phyloP scores from a whole-genome alignment of 2,888 invertebrate genomes.

The Cabera pusaria region DNA sequence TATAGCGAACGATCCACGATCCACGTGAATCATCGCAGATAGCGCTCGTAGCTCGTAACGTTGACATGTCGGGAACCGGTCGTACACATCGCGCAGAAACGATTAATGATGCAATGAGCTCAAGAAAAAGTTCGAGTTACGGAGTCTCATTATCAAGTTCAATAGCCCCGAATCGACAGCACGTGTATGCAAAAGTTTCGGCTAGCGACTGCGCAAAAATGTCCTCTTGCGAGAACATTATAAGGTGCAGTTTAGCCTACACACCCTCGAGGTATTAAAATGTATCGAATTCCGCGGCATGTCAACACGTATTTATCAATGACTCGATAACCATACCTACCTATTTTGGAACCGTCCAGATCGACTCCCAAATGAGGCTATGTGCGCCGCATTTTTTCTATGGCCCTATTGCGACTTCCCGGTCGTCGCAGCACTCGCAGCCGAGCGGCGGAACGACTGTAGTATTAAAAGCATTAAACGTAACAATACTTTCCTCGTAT shows the following conservation, averaged over 20 bases:
- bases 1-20: constrained; percentile 21
- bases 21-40: constrained; percentile 47
- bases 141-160: constrained; percentile 80
- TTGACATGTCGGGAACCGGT: constrained; percentile 41
- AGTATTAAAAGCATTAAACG: too few relatives aligned
- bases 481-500: constrained; percentile 81
- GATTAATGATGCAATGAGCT: constrained; percentile 71
- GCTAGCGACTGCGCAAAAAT: constrained; percentile 61
- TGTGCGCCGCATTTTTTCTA: constrained; percentile 42
- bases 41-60: constrained; percentile 31
- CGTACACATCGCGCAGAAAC: constrained; percentile 45
- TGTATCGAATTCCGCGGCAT: constrained; percentile 68
- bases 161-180: constrained; percentile 76
- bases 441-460: too few relatives aligned
- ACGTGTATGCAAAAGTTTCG: constrained; percentile 79
- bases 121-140: constrained; percentile 67
- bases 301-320: constrained; percentile 76
- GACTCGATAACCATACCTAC: constrained; percentile 53
- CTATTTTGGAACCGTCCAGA: constrained; percentile 47
- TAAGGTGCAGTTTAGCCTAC: constrained; percentile 73
- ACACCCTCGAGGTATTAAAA: constrained; percentile 50
- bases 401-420: constrained; percentile 46
- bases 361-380: constrained; percentile 56
- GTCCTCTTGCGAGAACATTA: constrained; percentile 52
- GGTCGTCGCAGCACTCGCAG: constrained; percentile 34